Evolutionary conservation across 2,797 vertebrate genomes (phyloP), one percentile per base, ranked within the genome.

Genomic region (Pseudotriccus pelzelni): DNA sequence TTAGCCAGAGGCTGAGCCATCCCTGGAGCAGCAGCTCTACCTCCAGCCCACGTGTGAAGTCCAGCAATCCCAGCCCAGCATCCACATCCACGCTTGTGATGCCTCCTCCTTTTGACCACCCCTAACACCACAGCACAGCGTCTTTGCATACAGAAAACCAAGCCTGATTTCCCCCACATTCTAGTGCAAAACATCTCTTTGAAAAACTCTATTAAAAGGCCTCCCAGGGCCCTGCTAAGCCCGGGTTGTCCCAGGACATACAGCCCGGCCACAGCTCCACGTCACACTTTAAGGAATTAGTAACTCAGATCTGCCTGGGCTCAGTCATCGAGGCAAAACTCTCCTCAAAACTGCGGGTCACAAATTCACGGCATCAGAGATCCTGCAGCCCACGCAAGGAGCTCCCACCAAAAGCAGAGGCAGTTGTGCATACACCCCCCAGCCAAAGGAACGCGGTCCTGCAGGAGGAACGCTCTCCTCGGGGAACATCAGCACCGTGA

Each of bases 371-470:
- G 23, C 63, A 25, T 21, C 66, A 63, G 14, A 46, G 24, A 22
- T 63, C 27, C 60, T 32, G 22, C 1, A 83, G 49, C 60, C 47
- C 28, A 7, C 36, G 16, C 1, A 0, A 72, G 34, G 27, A 21
- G 10, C 47, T 83, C 17, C 25, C 49, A 70, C 39, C 6, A 0
- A 58, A 59, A 36, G 7, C 55, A 73, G 25, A 55, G 67, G 67
- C 63, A 53, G 59, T 6, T 60, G 44, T 70, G 59, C 34, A 22
- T 0, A 5, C 1, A 2, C 2, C 12, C 8, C 8, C 6, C 0
- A 0, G 12, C 7, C 30, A 55, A 12, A 14, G 23, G 49, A 58
- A 15, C 7, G 5, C 0, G 17, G 17, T 12, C 34, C 25, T 76
- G 11, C 46, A 59, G 37, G 28, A 73, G 43, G 32, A 87, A 13